Evolutionary conservation across 2,797 vertebrate species (phyloP).

Genomic region (Macroramphosus scolopax): DNA sequence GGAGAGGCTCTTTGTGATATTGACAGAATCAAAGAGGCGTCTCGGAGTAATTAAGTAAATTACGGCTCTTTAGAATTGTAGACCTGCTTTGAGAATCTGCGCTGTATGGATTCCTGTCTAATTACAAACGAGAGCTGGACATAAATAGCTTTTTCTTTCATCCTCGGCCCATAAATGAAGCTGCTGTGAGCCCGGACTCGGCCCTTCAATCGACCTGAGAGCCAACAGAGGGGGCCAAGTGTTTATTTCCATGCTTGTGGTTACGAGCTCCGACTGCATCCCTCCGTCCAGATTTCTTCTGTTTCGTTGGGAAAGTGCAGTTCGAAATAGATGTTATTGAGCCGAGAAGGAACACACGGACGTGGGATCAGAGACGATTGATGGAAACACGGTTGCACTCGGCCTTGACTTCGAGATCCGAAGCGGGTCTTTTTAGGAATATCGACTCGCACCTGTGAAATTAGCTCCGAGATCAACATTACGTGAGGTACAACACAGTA

Average conservation of each 20-base stretch:
- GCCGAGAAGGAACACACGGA: constrained; percentile 32
- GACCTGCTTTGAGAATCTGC: constrained; percentile 55
- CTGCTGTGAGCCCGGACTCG: constrained; percentile 61
- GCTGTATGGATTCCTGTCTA: constrained; percentile 61
- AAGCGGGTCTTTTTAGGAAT: not conserved
- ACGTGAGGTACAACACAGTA: no score
- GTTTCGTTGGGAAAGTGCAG: constrained; percentile 54
- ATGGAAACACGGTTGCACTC: no score
- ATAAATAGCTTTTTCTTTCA: constrained; percentile 68
- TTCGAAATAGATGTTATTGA: constrained; percentile 37
- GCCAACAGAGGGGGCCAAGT: constrained; percentile 18
- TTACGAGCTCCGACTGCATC: not conserved
- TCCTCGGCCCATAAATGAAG: constrained; percentile 52
- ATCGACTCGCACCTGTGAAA: no score
- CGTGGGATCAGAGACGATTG: constrained; percentile 20
- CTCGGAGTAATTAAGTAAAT: constrained; percentile 70
- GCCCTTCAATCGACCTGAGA: constrained; percentile 56
- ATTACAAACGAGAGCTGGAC: constrained; percentile 66
- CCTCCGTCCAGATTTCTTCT: constrained; percentile 39
- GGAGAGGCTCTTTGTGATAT: constrained; percentile 60
- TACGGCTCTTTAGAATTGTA: constrained; percentile 57
- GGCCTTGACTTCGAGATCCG: constrained; percentile 19
- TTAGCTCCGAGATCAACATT: no score
- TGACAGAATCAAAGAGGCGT: constrained; percentile 67
- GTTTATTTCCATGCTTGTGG: constrained; percentile 39